Base-by-base conservation (phyloP, 2,113 vertebrate genomes). In the Haemorhous mexicanus region DNA sequence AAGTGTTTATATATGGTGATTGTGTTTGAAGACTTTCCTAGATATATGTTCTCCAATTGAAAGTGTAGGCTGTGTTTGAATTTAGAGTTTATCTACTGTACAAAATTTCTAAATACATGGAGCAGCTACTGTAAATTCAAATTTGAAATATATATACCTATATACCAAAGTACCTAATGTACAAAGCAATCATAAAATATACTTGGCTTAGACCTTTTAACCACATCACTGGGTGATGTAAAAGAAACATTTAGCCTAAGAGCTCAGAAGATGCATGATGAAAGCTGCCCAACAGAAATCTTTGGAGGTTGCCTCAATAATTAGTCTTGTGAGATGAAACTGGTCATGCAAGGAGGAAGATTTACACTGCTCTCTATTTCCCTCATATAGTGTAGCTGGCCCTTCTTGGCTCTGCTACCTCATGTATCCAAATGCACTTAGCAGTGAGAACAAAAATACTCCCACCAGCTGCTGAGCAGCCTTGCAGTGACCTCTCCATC, bases 251-350 rank as follows among this genome's bases (percentile, higher is more conserved):
- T 89, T 94, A 89, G 72, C 78, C 61, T 90, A 74, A 89, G 35
- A 90, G 37, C 58, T 84, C 61, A 44, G 52, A 81, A 90, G 86
- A 89, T 91, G 53, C 46, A 20, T 86, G 47, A 79, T 33, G 39
- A 94, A 89, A 87, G 58, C 83, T 93, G 77, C 76, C 63, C 76
- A 82, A 6, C 8, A 80, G 84, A 93, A 94, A 66, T 49, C 89
- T 86, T 94, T 76, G 72, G 84, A 89, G 77, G 32, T 50, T 89
- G 64, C 52, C 49, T 92, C 50, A 82, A 62, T 92, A 95, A 96
- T 96, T 89, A 89, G 88, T 53, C 33, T 88, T 88, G 61, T 80
- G 83, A 64, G 86, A 77, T 93, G 68, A 88, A 97, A 90, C 39
- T 76, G 84, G 75, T 86, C 56, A 37, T 67, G 73, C 61, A 76